phyloP scores from a whole-genome alignment of 1,140 invertebrate genomes.

The Schlechtendalia chinensis region DNA sequence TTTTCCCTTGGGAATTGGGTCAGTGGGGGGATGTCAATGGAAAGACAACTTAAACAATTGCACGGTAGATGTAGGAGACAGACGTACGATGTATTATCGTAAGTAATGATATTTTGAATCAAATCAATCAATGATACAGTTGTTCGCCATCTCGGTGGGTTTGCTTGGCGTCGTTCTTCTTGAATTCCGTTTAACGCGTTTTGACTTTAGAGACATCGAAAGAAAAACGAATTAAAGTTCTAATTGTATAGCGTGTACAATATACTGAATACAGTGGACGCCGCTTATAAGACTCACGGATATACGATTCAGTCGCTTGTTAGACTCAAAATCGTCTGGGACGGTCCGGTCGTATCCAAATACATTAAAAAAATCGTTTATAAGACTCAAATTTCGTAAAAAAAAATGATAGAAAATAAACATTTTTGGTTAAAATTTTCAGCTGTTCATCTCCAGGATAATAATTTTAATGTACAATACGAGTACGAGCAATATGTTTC shows the following conservation, averaged over 20 bases:
- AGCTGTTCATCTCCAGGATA: too few relatives aligned
- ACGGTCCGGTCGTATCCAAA: too few relatives aligned
- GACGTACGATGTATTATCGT: background rate
- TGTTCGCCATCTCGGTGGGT: background rate
- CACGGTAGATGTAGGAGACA: background rate
- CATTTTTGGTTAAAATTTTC: too few relatives aligned
- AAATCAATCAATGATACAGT: background rate
- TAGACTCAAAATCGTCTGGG: too few relatives aligned
- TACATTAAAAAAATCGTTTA: too few relatives aligned
- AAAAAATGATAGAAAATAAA: too few relatives aligned
- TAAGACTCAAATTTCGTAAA: too few relatives aligned
- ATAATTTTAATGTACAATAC: too few relatives aligned
- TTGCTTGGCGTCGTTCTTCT: background rate
- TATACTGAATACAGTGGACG: background rate
- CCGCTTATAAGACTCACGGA: too few relatives aligned
- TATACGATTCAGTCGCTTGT: too few relatives aligned
- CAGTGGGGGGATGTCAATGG: background rate
- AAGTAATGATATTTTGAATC: constrained; percentile 3
- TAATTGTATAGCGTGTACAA: background rate
- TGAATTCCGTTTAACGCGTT: background rate
- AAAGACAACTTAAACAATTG: constrained; percentile 8
- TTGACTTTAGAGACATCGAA: background rate
- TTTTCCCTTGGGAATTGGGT: constrained; percentile 41
- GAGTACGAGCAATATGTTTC: too few relatives aligned
- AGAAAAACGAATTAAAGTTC: too few relatives aligned